A percentile compares a stretch with the other conserved stretches of the same genome.
phyloP scores from a whole-genome alignment of 2,888 invertebrate species.

The Ischnus inquisitorius region DNA sequence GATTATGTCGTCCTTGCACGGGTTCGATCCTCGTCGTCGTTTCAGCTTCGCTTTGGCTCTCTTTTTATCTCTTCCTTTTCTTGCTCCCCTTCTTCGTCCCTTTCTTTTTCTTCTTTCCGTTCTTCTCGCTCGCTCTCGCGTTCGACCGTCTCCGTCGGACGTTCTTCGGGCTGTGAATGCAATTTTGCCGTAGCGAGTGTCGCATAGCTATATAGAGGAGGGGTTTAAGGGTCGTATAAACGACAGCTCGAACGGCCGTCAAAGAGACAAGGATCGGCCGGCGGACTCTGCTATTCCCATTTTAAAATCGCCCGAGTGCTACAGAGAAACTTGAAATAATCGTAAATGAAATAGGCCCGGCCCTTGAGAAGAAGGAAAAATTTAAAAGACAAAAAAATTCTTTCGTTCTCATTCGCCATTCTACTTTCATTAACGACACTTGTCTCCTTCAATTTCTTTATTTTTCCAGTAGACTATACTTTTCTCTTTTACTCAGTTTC shows the following conservation, averaged over 20 bases:
- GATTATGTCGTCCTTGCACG: slow-evolving; percentile 59
- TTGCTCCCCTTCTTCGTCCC: slow-evolving; percentile 1
- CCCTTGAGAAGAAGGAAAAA: not conserved
- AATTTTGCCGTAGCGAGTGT: slow-evolving; percentile 62
- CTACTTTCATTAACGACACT: not conserved
- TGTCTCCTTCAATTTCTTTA: not conserved
- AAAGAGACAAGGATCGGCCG: slow-evolving; percentile 52
- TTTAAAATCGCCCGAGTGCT: not conserved
- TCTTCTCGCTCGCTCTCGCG: slow-evolving; percentile 21
- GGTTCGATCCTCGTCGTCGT: slow-evolving; percentile 50
- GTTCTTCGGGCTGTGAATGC: slow-evolving; percentile 56
- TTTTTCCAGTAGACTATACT: not conserved
- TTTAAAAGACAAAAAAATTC: not conserved
- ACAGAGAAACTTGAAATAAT: slow-evolving; percentile 31
- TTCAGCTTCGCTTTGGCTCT: slow-evolving; percentile 46
- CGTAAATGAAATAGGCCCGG: slow-evolving; percentile 40
- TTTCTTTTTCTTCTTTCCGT: slow-evolving; percentile 1
- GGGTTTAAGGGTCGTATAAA: slow-evolving; percentile 65
- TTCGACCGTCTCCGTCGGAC: slow-evolving; percentile 33
- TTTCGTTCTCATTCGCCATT: not conserved
- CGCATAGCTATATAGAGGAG: slow-evolving; percentile 48
- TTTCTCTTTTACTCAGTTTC: not conserved
- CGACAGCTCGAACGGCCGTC: slow-evolving; percentile 62
- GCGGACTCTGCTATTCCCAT: not conserved
- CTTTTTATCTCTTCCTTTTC: not conserved